Percentiles rank a stretch among this genome's conserved stretches.
Evolutionary conservation across 2,888 invertebrate genomes (phyloP).

Genomic region (Eupithecia insigniata): DNA sequence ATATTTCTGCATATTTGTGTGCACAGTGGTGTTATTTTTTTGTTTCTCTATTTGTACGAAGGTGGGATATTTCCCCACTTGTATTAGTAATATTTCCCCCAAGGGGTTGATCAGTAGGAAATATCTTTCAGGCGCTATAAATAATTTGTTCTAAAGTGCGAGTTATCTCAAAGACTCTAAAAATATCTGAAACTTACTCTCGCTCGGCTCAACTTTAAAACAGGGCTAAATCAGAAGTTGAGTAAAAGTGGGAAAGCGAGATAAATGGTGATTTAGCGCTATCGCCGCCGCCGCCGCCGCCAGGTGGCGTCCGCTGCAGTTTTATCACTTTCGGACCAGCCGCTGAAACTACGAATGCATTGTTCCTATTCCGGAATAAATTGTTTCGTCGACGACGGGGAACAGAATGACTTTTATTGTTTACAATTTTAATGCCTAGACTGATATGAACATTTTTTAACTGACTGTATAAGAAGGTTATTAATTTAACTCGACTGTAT

Average conservation of each 20-base stretch:
- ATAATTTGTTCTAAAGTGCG: background rate
- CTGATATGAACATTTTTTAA: background rate
- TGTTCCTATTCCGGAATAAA: slow-evolving; percentile 5
- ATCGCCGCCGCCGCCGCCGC: slow-evolving; percentile 11
- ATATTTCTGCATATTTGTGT: background rate
- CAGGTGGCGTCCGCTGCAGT: slow-evolving; percentile 16
- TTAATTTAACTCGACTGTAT: background rate
- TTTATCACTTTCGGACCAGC: slow-evolving; percentile 29
- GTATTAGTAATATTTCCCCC: background rate
- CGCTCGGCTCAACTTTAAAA: background rate
- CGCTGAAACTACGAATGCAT: slow-evolving; percentile 10
- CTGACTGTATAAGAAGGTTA: background rate
- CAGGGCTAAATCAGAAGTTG: slow-evolving; percentile 24
- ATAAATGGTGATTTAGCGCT: slow-evolving; percentile 31
- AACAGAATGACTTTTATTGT: background rate
- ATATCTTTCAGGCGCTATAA: background rate
- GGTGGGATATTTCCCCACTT: background rate
- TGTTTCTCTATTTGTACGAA: background rate
- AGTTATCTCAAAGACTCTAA: background rate
- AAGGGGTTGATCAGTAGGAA: background rate
- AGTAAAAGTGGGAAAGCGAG: slow-evolving; percentile 26
- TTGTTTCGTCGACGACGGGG: background rate
- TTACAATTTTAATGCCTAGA: background rate
- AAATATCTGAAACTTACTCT: background rate
- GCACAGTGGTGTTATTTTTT: background rate